These are phyloP conservation scores for Caranx ignobilis DNA, from an alignment of 2,113 vertebrate genomes.

Conservation along the genomic window DNA sequence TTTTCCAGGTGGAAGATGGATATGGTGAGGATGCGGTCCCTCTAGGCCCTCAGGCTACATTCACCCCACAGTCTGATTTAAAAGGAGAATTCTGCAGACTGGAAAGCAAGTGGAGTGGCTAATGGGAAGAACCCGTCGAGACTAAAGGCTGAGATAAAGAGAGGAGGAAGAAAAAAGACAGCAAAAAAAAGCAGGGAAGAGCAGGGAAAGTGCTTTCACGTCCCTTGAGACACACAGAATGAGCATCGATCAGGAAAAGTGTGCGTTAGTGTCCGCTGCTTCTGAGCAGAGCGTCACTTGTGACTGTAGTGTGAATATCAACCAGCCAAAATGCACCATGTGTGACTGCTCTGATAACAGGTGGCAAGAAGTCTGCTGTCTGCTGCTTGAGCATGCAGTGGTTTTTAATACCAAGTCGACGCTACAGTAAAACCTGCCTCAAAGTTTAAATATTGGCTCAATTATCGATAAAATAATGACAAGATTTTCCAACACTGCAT, in stretches of 20 bases:
- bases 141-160: conserved; percentile 59
- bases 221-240: conserved; percentile 61
- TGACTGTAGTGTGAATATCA: conserved; percentile 64
- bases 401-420: conserved; percentile 8
- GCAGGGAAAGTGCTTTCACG: conserved; percentile 62
- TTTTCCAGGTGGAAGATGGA: conserved; percentile 74
- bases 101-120: conserved; percentile 66
- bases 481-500: conserved; percentile 22
- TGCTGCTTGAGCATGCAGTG: conserved; percentile 11
- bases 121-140: conserved; percentile 71
- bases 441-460: conserved; percentile 29
- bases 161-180: conserved; percentile 47
- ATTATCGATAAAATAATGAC: conserved; percentile 47
- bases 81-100: conserved; percentile 68
- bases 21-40: conserved; percentile 61
- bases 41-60: conserved; percentile 66
- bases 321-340: conserved; percentile 50
- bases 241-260: conserved; percentile 69
- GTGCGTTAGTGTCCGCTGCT: conserved; percentile 55
- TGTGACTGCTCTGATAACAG: conserved; percentile 59
- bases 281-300: conserved; percentile 57
- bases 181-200: conserved; percentile 47
- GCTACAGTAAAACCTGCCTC: conserved; percentile 7
- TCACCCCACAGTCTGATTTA: conserved; percentile 69
- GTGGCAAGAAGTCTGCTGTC: conserved; percentile 51